Evolutionary conservation across 92 coral and sea anemone species (phyloP).

Genomic region (Porites rus): DNA sequence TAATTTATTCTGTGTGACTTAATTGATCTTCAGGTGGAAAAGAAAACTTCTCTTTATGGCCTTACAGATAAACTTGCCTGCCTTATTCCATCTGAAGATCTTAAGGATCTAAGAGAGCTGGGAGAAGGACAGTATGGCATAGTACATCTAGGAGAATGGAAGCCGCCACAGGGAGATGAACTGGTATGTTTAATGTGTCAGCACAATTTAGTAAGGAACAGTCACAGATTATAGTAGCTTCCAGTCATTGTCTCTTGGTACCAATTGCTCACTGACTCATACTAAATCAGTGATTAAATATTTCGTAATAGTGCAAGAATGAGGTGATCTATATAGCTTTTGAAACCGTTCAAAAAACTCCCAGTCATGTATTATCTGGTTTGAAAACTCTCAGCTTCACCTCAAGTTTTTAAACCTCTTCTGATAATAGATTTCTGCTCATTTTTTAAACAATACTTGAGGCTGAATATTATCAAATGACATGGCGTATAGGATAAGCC

Average conservation of each 20-base stretch:
- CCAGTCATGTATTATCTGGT: no score
- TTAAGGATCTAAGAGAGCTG: neutral
- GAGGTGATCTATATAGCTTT: no score
- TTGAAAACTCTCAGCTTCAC: no score
- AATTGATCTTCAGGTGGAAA: neutral
- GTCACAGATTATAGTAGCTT: neutral
- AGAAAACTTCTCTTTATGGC: neutral
- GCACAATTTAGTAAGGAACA: neutral
- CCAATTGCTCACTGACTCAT: no score
- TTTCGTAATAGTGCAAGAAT: neutral
- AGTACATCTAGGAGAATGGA: constrained; percentile 59
- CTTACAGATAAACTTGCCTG: neutral
- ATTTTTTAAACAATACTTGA: no score
- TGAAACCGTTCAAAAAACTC: no score
- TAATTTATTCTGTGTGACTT: neutral
- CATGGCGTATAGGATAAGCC: no score
- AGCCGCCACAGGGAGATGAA: neutral
- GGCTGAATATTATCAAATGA: no score
- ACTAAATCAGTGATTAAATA: neutral
- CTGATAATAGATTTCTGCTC: no score
- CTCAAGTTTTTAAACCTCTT: no score
- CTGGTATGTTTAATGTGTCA: neutral
- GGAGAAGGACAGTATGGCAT: constrained; percentile 64
- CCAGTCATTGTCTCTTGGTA: neutral
- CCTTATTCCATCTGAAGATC: constrained; percentile 37